Evolutionary conservation across 2,113 vertebrate genomes (phyloP), one percentile per base, ranked within the genome.

Genomic region (Corythornis madagascariensis): DNA sequence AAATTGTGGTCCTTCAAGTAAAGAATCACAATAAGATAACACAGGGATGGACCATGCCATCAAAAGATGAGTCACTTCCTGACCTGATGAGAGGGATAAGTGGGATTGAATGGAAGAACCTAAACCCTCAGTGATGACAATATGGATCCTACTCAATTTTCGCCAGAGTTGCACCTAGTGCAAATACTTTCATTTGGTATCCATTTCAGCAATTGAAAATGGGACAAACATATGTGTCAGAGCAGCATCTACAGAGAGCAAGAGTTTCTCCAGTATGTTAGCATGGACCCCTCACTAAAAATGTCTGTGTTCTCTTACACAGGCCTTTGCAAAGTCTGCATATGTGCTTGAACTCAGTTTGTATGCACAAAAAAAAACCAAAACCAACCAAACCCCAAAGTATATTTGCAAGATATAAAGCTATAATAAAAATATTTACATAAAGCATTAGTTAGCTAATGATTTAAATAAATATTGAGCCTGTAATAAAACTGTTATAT

Each of bases 391-490:
- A 38, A 38, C 38, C 10, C 55, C 17, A 25, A 88, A 81, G n/a
- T 78, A 50, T 45, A 28, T 79, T 84, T 86, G 35, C 43, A 81
- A 88, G 94, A 87, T 76, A 67, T 59, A 85, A 80, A 75, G 26
- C 28, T 72, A 66, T 42, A 79, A 83, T 78, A 73, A 47, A 83
- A 92, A 43, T 33, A 86, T 86, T 95, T 83, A 75, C 52, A 72
- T 83, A 69, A 52, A 71, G 7, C 43, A 86, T 77, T 78, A 70
- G 13, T 90, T 89, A 35, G 35, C 35, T 35, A 89, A 79, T 86
- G 6, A 80, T 80, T 90, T 88, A 92, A 92, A 71, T 91, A 96
- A 95, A 80, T 80, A 91, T 93, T 92, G 53, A 95, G 61, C 4
- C 55, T 73, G 52, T 86, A 92, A 91, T 92, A 95, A 92, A 89